Conservation (phyloP, 1,140 invertebrate genomes). For the Calephelis nemesis region DNA sequence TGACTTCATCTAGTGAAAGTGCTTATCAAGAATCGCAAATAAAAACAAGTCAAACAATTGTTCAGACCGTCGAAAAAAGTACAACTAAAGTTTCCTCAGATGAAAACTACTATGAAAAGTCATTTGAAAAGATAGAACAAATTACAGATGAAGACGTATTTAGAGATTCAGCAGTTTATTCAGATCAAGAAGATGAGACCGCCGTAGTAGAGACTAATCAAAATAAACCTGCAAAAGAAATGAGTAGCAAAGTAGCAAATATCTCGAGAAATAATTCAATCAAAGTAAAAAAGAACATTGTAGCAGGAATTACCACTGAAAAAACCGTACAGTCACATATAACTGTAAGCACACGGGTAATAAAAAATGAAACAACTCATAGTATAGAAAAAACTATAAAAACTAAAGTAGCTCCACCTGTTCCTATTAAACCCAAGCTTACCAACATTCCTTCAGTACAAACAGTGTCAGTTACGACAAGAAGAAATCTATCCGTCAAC, state of each 20-base stretch:
- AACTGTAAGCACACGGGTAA: constrained; percentile 28
- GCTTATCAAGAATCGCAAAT: constrained; percentile 56
- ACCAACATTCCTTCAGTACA: constrained; percentile 41
- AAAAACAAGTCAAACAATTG: constrained; percentile 37
- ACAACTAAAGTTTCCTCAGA: constrained; percentile 52
- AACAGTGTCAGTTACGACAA: constrained; percentile 39
- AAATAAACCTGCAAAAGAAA: constrained; percentile 47
- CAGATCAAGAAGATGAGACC: constrained; percentile 81
- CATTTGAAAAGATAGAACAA: constrained; percentile 87
- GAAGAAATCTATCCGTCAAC: constrained; percentile 40
- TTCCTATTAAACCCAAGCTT: constrained; percentile 72
- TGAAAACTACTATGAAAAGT: constrained; percentile 87
- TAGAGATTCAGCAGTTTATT: constrained; percentile 91
- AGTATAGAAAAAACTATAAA: constrained; percentile 36
- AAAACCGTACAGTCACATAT: constrained; percentile 37
- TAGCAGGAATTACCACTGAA: constrained; percentile 43
- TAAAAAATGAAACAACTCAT: constrained; percentile 26
- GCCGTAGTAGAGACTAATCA: constrained; percentile 34
- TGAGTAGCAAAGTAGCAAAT: constrained; percentile 51
- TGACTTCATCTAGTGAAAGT: constrained; percentile 82
- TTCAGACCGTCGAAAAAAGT: constrained; percentile 33
- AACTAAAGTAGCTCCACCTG: constrained; percentile 68
- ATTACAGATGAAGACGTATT: constrained; percentile 84
- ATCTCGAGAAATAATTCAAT: constrained; percentile 52
- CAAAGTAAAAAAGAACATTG: constrained; percentile 44